phyloP scores from a whole-genome alignment of 2,797 vertebrate species.

The Triplophysa yarkandensis region DNA sequence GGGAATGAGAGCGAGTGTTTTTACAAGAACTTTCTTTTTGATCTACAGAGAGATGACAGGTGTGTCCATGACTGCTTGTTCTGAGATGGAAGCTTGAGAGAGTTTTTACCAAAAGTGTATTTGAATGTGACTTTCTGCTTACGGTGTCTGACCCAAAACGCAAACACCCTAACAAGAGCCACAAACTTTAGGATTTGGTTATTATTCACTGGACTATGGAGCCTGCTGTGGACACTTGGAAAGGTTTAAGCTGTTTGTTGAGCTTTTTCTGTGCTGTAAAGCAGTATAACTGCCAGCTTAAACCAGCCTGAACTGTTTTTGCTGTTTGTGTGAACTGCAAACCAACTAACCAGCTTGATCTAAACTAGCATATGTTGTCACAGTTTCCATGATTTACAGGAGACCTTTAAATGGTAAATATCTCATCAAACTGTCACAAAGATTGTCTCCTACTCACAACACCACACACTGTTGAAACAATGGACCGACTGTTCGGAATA shows the following conservation, averaged over 20 bases:
- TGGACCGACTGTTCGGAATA: constrained; percentile 16
- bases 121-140: background rate
- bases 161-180: background rate
- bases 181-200: background rate
- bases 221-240: background rate
- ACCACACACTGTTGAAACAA: constrained; percentile 22
- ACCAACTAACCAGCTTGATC: background rate
- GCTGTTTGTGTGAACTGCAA: background rate
- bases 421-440: constrained; percentile 8
- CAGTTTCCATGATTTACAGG: background rate
- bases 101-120: background rate
- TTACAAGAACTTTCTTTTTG: constrained; percentile 13
- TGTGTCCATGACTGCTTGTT: constrained; percentile 19
- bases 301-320: background rate
- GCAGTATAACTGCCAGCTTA: background rate
- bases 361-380: background rate
- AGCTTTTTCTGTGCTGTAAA: background rate
- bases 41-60: constrained; percentile 3
- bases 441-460: background rate
- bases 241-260: background rate
- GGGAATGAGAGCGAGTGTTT: constrained; percentile 1
- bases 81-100: background rate
- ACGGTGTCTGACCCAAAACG: background rate
- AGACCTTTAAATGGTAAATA: constrained; percentile 4
- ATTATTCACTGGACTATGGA: background rate